Base-by-base conservation (phyloP, 2,888 invertebrate genomes). In the Agrochola lota region DNA sequence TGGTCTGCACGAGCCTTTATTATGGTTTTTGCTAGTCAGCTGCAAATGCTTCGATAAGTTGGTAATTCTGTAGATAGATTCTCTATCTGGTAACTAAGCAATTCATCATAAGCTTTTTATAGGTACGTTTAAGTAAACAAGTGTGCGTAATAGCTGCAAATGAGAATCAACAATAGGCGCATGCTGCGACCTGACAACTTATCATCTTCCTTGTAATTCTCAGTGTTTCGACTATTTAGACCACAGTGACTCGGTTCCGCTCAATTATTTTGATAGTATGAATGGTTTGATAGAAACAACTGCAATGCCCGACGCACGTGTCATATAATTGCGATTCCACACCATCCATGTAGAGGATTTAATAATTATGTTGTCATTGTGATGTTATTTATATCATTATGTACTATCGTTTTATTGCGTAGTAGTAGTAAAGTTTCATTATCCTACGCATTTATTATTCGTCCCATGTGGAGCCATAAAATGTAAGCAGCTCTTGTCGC, bases 361-460 rank as follows among this genome's bases (percentile, higher is more conserved):
- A 60, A 62, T 62, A 15, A 46, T 46, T 46, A 46, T n/a, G 55
- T 62, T 62, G 59, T 84, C 68, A 80, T 71, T 64, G 30, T 71
- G 55, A 80, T 81, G 64, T 76, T 80, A 84, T 77, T 76, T 69
- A 76, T 52, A 55, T 60, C 26, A 43, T 20, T 30, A 70, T 26
- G 12, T 81, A 60, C 20, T 60, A 60, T 55, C 55, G 43, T 71
- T 64, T 64, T 80, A 81, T 81, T 81, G 85, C 85, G 85, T 64
- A 62, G 59, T 80, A 69, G 46, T 80, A 26, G 66, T 69, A 71
- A 80, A n/a, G 52, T 60, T 30, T n/a, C 30, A 40, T 46, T 49
- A 71, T n/a, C 60, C 26, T 60, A 59, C 57, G 26, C 55, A 63
- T 74, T 62, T 26, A 59, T 63, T 69, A 80, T 69, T 20, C 43